Evolutionary conservation across 2,888 invertebrate genomes (phyloP).

Genomic region (Chloromyia formosa): DNA sequence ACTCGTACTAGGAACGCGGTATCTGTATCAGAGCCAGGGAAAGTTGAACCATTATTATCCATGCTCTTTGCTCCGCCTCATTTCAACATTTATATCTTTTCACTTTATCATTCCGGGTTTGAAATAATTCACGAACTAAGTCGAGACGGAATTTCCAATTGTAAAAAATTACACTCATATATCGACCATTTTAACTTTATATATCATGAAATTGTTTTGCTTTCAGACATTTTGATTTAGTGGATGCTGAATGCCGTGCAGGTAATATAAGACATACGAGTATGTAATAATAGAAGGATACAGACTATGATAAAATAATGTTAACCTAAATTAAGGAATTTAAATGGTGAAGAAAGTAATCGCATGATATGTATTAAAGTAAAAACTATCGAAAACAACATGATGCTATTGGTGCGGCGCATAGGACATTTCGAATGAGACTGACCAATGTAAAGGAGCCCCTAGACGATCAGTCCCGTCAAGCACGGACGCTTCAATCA

Average conservation of each 20-base stretch:
- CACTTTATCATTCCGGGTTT: neutral
- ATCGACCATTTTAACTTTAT: conserved; percentile 8
- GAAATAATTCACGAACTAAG: neutral
- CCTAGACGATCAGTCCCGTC: no score
- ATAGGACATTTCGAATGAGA: no score
- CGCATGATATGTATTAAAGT: no score
- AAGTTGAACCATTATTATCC: no score
- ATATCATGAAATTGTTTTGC: conserved; percentile 7
- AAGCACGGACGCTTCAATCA: no score
- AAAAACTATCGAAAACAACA: no score
- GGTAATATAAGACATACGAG: neutral
- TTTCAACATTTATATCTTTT: conserved; percentile 8
- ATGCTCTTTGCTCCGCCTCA: neutral
- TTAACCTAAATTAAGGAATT: no score
- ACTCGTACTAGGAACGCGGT: neutral
- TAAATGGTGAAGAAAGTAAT: no score
- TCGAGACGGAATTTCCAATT: conserved; percentile 21
- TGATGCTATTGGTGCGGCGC: no score
- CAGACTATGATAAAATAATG: neutral
- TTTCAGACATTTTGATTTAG: conserved; percentile 10
- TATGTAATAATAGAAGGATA: neutral
- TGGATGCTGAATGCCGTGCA: neutral
- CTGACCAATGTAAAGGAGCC: no score
- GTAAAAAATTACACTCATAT: conserved; percentile 30
- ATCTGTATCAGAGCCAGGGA: no score